A percentile compares a stretch with the other conserved stretches of the same genome.
These are phyloP conservation scores for Heterochromis multidens DNA, from an alignment of 2,113 vertebrate genomes.

Conservation along the genomic window DNA sequence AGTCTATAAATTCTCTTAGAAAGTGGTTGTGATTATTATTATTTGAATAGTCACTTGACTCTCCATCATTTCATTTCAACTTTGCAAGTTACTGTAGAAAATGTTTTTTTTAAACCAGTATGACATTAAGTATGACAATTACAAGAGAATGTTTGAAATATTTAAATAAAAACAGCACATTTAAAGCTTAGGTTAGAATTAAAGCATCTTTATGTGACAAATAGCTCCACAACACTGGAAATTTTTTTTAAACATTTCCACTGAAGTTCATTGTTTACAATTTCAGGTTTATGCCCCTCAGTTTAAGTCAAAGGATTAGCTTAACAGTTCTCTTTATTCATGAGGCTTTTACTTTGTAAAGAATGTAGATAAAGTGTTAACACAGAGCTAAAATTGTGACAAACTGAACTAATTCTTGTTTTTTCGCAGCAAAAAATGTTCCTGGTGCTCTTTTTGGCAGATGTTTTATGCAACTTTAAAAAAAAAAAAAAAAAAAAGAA, in stretches of 20 bases:
- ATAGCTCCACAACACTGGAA: neutral
- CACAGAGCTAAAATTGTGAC: neutral
- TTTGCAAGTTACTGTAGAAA: neutral
- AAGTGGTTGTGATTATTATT: too few relatives aligned
- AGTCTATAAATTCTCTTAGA: too few relatives aligned
- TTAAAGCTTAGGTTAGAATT: neutral
- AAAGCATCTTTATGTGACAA: neutral
- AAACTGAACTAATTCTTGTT: neutral
- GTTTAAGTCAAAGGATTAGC: neutral
- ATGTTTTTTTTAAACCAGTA: neutral
- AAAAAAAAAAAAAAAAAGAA: too few relatives aligned
- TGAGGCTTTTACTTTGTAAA: neutral
- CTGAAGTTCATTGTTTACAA: neutral
- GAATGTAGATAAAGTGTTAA: neutral
- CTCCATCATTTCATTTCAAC: too few relatives aligned
- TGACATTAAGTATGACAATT: neutral
- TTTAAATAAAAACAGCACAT: neutral
- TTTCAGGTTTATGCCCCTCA: neutral
- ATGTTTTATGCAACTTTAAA: neutral
- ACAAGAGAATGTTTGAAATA: neutral
- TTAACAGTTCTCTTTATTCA: neutral
- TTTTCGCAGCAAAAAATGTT: neutral
- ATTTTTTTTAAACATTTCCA: neutral
- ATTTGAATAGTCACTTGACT: too few relatives aligned
- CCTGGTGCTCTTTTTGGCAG: neutral